Evolutionary conservation across 2,797 vertebrate species (phyloP), one percentile per base, ranked within the genome.

Genomic region (Rhinatrema bivittatum): DNA sequence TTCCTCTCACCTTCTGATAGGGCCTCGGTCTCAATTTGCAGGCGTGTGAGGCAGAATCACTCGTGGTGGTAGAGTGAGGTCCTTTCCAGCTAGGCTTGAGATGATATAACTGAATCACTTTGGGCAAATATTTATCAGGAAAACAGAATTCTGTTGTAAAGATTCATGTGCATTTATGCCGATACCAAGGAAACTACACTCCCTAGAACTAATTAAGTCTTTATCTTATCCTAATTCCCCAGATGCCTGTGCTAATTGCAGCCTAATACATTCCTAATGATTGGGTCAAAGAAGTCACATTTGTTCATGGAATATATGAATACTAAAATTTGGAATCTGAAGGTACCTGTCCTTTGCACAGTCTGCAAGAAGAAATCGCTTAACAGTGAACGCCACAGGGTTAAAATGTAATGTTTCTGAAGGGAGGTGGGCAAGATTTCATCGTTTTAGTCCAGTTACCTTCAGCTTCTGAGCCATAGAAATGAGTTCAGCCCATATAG

Each of bases 201-300:
- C 39, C 28, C 30, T 48, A 34, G 53, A 54, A 35, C 18, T 29
- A 56, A 50, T 61, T 39, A 63, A 52, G 61, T 42, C 16, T 43
- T 41, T 56, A 36, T 36, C 36, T 53, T 45, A 29, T 19, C 24
- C 42, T 39, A 39, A 31, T 9, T 52, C 39, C 35, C 45, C 12
- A 36, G 19, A 41, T 0, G 4, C 49, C 21, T 2, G 0, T 35
- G 37, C 35, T 50, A 43, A 52, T 58, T 58, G 20, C 30, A 48
- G 26, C 9, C 30, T 53, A 52, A 44, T 24, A 24, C n/a, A 9
- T n/a, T n/a, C n/a, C n/a, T n/a, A n/a, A n/a, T n/a, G n/a, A n/a
- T n/a, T 25, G 16, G 19, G 20, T 59, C 39, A 51, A 53, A 57
- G 29, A 42, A 19, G 34, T 52, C 33, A 28, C 19, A 22, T 1